A percentile compares a stretch with the other conserved stretches of the same genome.
These are phyloP conservation scores for Grammomys surdaster DNA, from an alignment of 2,113 vertebrate species.

Conservation along the genomic window DNA sequence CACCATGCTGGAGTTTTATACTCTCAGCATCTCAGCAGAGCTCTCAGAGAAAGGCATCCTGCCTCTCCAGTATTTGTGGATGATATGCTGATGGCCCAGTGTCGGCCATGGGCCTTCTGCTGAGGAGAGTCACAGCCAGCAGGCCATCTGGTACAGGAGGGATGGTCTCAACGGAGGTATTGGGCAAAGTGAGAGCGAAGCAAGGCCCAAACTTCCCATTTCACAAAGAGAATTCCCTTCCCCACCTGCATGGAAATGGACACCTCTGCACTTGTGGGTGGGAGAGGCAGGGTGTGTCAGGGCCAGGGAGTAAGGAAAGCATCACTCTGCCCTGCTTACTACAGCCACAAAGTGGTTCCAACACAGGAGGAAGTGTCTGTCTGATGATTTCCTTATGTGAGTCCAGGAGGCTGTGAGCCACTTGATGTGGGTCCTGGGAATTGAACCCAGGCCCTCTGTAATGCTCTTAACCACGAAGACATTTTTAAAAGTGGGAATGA, in stretches of 20 bases:
- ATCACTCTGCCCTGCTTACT: neutral
- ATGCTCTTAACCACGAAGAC: neutral
- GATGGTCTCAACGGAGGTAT: neutral
- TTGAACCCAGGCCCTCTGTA: neutral
- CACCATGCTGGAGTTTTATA: neutral
- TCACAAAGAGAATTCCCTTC: neutral
- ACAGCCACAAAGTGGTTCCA: neutral
- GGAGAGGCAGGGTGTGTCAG: fast-evolving
- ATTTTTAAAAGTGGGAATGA: neutral
- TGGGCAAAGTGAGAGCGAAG: neutral
- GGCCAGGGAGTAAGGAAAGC: neutral
- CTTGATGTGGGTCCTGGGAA: neutral
- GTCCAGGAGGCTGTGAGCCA: neutral
- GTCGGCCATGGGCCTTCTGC: neutral
- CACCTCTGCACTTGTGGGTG: neutral
- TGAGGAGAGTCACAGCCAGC: neutral
- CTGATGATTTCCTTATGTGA: neutral
- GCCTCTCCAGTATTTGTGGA: neutral
- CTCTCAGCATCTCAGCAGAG: neutral
- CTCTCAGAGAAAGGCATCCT: neutral
- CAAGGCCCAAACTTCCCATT: neutral
- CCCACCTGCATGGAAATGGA: neutral
- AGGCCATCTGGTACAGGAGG: neutral
- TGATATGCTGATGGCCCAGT: neutral
- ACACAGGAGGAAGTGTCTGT: neutral